Percentiles rank a stretch among this genome's conserved stretches.
Conservation (phyloP, 2,797 vertebrate genomes). For the Pyrocephalus nanus region DNA sequence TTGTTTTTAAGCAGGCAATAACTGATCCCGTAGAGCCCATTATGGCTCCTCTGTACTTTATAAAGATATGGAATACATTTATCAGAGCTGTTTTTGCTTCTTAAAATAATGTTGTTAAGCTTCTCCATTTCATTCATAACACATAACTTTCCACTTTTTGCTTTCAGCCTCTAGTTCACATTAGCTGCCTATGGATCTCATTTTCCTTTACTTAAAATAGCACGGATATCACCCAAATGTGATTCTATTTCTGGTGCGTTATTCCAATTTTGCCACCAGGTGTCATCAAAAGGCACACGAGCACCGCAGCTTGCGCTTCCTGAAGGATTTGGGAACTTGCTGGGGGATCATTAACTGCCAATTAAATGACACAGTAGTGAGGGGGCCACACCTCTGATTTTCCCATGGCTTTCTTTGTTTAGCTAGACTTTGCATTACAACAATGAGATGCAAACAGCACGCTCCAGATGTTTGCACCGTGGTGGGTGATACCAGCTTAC, state of each 20-base stretch:
- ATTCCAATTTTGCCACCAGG: conserved; percentile 17
- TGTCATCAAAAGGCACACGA: conserved; percentile 1
- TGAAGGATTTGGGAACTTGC: not conserved
- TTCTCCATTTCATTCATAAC: not conserved
- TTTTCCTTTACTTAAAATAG: not conserved
- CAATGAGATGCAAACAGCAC: not conserved
- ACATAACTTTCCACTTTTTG: not conserved
- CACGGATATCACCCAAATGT: fast-evolving
- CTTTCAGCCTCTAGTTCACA: not conserved
- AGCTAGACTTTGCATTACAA: not conserved
- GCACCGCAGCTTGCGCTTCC: fast-evolving
- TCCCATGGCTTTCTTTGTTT: not conserved
- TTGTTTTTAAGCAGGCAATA: not conserved
- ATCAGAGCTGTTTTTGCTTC: not conserved
- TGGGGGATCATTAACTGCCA: not conserved
- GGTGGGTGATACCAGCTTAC: not conserved
- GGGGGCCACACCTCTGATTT: not conserved
- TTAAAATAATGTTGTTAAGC: not conserved
- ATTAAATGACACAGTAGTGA: not conserved
- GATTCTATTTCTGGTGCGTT: not conserved
- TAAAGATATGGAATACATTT: not conserved
- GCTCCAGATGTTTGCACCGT: not conserved
- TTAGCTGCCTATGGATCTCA: not conserved
- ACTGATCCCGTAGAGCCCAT: not conserved
- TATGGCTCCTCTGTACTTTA: not conserved